Conservation (phyloP, 2,888 invertebrate species). For the Tenodera sinensis region DNA sequence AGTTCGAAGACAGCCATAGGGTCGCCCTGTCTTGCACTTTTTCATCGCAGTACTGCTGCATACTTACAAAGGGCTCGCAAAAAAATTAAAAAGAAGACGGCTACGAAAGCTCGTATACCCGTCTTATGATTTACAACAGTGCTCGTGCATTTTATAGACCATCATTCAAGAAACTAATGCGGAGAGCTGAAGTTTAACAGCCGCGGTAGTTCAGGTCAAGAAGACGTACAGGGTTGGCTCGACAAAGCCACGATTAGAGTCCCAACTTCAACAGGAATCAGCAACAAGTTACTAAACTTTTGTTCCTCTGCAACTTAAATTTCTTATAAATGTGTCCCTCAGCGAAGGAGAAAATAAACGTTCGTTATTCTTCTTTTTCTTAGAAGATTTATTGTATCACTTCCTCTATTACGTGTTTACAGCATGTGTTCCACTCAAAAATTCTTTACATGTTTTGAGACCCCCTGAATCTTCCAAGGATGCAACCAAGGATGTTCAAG, state of each 20-base stretch:
- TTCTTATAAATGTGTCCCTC: neutral
- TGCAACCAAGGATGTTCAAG: too few relatives aligned
- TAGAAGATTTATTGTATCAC: too few relatives aligned
- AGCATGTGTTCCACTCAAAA: too few relatives aligned
- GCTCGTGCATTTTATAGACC: constrained; percentile 20
- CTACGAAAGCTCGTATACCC: constrained; percentile 9
- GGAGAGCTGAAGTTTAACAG: constrained; percentile 1
- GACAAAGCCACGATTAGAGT: neutral
- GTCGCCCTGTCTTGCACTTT: neutral
- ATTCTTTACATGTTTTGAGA: too few relatives aligned
- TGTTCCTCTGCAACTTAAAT: neutral
- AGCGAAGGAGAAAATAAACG: neutral
- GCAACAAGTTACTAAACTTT: neutral
- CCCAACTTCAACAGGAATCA: neutral
- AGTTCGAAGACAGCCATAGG: neutral
- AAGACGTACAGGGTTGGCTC: neutral
- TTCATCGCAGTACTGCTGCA: neutral
- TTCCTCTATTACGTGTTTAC: too few relatives aligned
- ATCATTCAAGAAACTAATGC: constrained; percentile 20
- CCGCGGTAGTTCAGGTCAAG: neutral
- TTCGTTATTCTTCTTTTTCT: too few relatives aligned
- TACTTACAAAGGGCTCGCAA: neutral
- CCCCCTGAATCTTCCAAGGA: too few relatives aligned
- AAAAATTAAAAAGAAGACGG: constrained; percentile 8
- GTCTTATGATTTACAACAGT: constrained; percentile 14